A percentile compares a stretch with the other conserved stretches of the same genome.
Evolutionary conservation across 92 coral and sea anemone species (phyloP).

Genomic region (Phenganax stokvisi): DNA sequence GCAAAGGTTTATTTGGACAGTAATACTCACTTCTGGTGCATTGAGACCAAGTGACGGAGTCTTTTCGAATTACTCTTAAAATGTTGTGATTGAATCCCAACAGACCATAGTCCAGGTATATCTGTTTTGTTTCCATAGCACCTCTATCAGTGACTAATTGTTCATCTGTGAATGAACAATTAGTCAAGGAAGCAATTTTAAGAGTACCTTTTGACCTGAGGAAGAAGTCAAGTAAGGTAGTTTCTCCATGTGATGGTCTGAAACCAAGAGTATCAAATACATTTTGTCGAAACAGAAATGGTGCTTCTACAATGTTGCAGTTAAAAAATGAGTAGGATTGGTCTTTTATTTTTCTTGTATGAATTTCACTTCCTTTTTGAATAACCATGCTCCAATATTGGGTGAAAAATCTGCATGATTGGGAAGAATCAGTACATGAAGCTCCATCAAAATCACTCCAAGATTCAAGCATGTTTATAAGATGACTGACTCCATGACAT

Average conservation of each 20-base stretch:
- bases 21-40: constrained; percentile 10
- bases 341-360: not conserved
- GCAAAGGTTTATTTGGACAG: constrained; percentile 42
- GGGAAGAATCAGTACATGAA: not conserved
- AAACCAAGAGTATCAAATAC: constrained; percentile 24
- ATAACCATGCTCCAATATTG: constrained; percentile 36
- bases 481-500: constrained; percentile 10
- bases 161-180: constrained; percentile 18
- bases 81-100: constrained; percentile 41
- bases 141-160: constrained; percentile 38
- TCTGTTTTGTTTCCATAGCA: constrained; percentile 26
- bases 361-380: not conserved
- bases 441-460: constrained; percentile 39
- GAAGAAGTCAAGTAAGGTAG: constrained; percentile 40
- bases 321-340: not conserved
- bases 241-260: constrained; percentile 42
- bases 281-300: constrained; percentile 23
- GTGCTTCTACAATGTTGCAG: constrained; percentile 39
- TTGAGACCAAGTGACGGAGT: constrained; percentile 39
- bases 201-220: constrained; percentile 43
- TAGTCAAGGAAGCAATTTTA: constrained; percentile 25
- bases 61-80: constrained; percentile 28
- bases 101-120: constrained; percentile 43
- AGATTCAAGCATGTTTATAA: constrained; percentile 6
- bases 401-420: constrained; percentile 28